Conservation (phyloP, 2,888 invertebrate species). For the Resseliella maxima region DNA sequence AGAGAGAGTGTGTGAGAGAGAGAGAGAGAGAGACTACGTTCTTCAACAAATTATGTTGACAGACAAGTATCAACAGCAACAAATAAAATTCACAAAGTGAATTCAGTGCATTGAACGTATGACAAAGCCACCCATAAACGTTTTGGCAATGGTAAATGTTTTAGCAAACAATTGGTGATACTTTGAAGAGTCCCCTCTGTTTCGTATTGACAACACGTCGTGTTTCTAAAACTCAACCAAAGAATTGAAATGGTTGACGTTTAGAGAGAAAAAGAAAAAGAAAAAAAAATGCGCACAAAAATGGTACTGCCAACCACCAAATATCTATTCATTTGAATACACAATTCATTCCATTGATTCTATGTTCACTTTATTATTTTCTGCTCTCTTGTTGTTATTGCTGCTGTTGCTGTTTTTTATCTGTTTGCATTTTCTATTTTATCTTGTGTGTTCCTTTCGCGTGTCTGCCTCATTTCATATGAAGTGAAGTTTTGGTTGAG, state of each 20-base stretch:
- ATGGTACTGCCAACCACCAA: conserved; percentile 40
- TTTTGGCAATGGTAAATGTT: conserved; percentile 45
- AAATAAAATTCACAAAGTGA: not conserved
- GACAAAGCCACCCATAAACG: conserved; percentile 51
- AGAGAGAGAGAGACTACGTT: conserved; percentile 8
- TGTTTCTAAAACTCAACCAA: not conserved
- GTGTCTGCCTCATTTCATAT: not conserved
- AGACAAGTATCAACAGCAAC: not conserved
- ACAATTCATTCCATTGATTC: conserved; percentile 48
- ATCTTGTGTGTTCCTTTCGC: conserved; percentile 3
- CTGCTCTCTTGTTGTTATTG: not conserved
- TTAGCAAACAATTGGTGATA: conserved; percentile 42
- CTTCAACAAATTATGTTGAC: not conserved
- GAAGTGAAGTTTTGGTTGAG: conserved; percentile 26
- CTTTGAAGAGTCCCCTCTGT: conserved; percentile 37
- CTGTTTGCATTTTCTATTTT: conserved; percentile 47
- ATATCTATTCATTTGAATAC: conserved; percentile 18
- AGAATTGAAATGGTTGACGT: not conserved
- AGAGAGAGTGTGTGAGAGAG: not conserved
- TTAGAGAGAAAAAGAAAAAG: not conserved
- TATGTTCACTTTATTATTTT: conserved; percentile 47
- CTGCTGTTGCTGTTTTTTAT: not conserved
- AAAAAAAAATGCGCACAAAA: not conserved
- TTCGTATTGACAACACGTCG: conserved; percentile 12
- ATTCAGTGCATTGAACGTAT: conserved; percentile 33